Evolutionary conservation across 2,113 vertebrate genomes (phyloP).

Genomic region (Ammodytes dubius): DNA sequence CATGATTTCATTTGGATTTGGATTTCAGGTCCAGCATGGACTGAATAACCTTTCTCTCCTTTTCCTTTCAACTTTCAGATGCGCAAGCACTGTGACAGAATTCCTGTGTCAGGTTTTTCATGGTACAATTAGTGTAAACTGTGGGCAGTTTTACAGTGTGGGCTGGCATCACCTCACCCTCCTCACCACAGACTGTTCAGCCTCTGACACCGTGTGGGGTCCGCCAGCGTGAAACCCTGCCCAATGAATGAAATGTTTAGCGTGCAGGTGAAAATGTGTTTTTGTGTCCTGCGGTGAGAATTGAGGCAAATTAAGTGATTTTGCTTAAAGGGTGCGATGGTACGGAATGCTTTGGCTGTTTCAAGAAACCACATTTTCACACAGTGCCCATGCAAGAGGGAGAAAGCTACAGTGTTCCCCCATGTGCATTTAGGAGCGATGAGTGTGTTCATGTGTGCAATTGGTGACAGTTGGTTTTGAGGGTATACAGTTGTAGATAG

Average conservation of each 20-base stretch:
- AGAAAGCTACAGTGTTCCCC: background rate
- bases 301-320: constrained; percentile 23
- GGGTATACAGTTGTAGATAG: too few species aligned
- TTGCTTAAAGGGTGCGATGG: constrained; percentile 6
- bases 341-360: background rate
- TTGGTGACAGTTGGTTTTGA: too few species aligned
- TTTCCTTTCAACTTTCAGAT: background rate
- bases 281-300: constrained; percentile 17
- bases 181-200: constrained; percentile 51
- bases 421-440: background rate
- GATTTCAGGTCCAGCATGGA: background rate
- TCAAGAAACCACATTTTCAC: background rate
- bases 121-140: constrained; percentile 65
- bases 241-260: constrained; percentile 2
- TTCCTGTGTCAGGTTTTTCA: constrained; percentile 58
- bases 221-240: constrained; percentile 50
- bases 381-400: background rate
- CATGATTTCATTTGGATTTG: background rate
- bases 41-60: background rate
- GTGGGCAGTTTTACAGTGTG: constrained; percentile 52
- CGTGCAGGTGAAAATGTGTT: constrained; percentile 16
- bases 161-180: constrained; percentile 50
- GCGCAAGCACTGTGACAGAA: constrained; percentile 41
- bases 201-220: constrained; percentile 65
- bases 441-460: too few species aligned